Base-by-base conservation (phyloP, 2,888 invertebrate genomes). In the Diploptera punctata region DNA sequence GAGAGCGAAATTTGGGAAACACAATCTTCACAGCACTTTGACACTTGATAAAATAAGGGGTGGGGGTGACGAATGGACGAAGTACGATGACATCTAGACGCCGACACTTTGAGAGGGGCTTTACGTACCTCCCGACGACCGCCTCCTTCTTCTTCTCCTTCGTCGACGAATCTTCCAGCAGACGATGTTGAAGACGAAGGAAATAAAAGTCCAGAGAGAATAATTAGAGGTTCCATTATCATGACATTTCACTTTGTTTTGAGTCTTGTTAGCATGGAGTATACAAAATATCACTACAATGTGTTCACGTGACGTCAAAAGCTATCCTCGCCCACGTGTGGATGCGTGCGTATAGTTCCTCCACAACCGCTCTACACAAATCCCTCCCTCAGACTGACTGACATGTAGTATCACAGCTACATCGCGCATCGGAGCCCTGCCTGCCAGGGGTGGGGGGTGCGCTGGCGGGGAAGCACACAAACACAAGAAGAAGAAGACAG, bases 351-450 rank as follows among this genome's bases (percentile, higher is more conserved):
- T 69, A 69, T 9, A 33, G 60, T 38, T 38, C 43, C 29, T 26
- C 16, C 68, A 38, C 57, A 24, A 57, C 57, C 57, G 69, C 57
- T 69, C 69, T n/a, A n/a, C 47, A 31, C 62, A 62, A 49, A 67
- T 67, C 71, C 71, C 73, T 71, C 69, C 74, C 71, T 73, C 71
- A 43, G 33, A 68, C 69, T 29, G 47, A 38, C 62, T 29, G 47
- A 38, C 62, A 61, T 21, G 67, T 62, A 65, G 47, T 19, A 49
- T 26, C 49, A 38, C 47, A 49, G 44, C 31, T 26, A 47, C 65
- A 38, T 52, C 68, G 60, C 49, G 65, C 38, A 19, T 29, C 26
- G 73, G 26, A 47, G 60, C 57, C 43, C 47, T 24, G 21, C 43
- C 47, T 24, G 67, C 29, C 33, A 38, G 65, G 19, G 24, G 24